phyloP scores from a whole-genome alignment of 2,113 vertebrate genomes.

The Cinclus cinclus region DNA sequence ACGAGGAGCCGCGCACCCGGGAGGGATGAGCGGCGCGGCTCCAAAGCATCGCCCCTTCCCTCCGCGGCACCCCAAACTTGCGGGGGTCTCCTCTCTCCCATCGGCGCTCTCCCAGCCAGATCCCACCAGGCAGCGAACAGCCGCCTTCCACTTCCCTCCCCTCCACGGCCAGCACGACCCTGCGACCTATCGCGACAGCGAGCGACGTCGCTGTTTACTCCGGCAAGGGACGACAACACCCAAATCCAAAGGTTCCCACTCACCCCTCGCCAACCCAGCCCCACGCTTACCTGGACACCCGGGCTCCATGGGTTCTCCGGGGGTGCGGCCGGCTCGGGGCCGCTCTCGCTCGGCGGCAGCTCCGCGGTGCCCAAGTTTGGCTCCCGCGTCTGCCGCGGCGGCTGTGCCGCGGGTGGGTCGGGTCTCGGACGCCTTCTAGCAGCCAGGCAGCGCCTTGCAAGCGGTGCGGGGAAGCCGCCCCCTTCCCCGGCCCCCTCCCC shows the following conservation, averaged over 20 bases:
- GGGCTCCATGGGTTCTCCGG: background rate
- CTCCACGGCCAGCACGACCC: background rate
- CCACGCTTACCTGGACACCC: background rate
- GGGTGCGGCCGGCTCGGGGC: background rate
- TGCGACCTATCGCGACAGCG: background rate
- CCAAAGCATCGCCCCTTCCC: background rate
- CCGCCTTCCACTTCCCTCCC: background rate
- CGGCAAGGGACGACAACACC: too few species aligned
- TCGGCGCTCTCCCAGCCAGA: background rate
- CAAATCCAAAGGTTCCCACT: accelerated
- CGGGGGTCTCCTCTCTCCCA: background rate
- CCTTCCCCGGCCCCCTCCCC: slow-evolving; percentile 12
- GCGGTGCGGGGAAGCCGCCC: background rate
- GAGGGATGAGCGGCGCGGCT: background rate
- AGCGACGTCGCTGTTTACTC: accelerated
- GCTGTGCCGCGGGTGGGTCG: slow-evolving; percentile 44
- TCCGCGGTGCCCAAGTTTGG: background rate
- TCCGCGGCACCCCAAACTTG: background rate
- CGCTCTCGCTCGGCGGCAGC: background rate
- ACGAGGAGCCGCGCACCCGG: background rate
- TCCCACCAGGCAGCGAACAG: background rate
- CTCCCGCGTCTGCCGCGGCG: background rate
- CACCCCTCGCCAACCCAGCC: accelerated
- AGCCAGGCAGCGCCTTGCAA: slow-evolving; percentile 39
- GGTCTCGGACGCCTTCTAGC: slow-evolving; percentile 50